Evolutionary conservation across 2,113 vertebrate species (phyloP).

Genomic region (Lasiurus cinereus): DNA sequence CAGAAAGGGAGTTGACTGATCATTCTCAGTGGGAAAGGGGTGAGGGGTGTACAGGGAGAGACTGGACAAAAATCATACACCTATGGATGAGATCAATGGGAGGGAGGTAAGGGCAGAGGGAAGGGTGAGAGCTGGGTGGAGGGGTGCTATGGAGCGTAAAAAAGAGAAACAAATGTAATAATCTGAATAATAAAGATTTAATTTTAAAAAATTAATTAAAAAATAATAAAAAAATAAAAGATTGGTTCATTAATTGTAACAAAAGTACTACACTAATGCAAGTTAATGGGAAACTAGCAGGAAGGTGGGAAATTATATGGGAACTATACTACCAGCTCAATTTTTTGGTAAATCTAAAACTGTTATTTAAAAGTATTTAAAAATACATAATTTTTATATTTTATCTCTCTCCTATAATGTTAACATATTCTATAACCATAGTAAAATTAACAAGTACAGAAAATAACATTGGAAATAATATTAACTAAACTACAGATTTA

Average conservation of each 20-base stretch:
- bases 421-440: neutral
- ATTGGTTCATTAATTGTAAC: neutral
- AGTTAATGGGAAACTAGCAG: neutral
- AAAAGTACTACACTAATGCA: neutral
- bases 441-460: neutral
- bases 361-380: neutral
- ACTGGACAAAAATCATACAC: too few species aligned
- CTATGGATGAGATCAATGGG: too few species aligned
- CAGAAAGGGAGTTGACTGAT: too few species aligned
- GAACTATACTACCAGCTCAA: neutral
- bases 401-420: neutral
- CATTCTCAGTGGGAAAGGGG: too few species aligned
- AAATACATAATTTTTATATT: neutral
- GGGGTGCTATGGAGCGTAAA: too few species aligned
- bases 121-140: too few species aligned
- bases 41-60: too few species aligned
- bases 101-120: too few species aligned
- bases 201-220: too few species aligned
- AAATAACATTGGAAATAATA: neutral
- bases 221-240: too few species aligned
- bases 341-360: conserved; percentile 24
- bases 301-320: neutral
- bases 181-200: too few species aligned
- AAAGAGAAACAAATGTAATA: too few species aligned
- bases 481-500: conserved; percentile 11